Conservation (phyloP, 1,140 invertebrate species). For the Caenorhabditis elegans region WBcel235 BX284606.5:13587001-13587500, state of each 20-base stretch:
- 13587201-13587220: not conserved
- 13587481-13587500: too few species aligned
- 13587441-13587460: too few species aligned
- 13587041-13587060: not conserved
- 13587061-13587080: not conserved
- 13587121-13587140: not conserved
- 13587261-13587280: not conserved
- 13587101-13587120: not conserved
- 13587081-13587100: not conserved
- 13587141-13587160: not conserved
- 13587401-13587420: too few species aligned
- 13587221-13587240: not conserved
- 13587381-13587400: too few species aligned
- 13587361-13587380: too few species aligned
- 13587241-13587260: not conserved
- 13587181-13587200: not conserved
- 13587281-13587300: not conserved
- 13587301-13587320: not conserved
- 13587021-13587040: not conserved
- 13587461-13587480: too few species aligned
- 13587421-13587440: too few species aligned
- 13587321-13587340: too few species aligned
- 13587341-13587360: too few species aligned
- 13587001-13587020: not conserved
- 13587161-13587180: too few species aligned